These are phyloP conservation scores for Telenomus remus DNA, from an alignment of 1,140 invertebrate species.

Conservation along the genomic window DNA sequence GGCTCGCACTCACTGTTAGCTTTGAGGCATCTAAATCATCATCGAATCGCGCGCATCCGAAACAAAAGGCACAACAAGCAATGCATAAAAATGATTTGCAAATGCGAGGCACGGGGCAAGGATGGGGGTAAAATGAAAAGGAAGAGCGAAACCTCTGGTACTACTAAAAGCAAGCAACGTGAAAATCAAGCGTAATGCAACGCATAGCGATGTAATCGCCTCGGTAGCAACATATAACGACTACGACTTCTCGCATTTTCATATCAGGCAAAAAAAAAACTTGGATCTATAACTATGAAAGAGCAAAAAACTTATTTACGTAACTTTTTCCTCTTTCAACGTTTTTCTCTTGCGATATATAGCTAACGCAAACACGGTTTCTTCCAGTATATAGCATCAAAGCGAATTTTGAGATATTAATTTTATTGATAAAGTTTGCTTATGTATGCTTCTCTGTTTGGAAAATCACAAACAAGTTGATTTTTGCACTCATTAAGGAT, in stretches of 20 bases:
- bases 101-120: slow-evolving; percentile 8
- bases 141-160: slow-evolving; percentile 47
- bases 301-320: slow-evolving; percentile 35
- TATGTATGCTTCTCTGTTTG: no score
- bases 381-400: no score
- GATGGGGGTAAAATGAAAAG: slow-evolving; percentile 1
- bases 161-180: slow-evolving; percentile 47
- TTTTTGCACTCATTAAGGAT: no score
- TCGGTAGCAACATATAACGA: slow-evolving; percentile 45
- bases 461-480: no score
- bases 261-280: slow-evolving; percentile 45
- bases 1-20: slow-evolving; percentile 28
- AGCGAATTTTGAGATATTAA: no score
- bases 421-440: no score
- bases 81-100: slow-evolving; percentile 37
- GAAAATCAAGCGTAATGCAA: slow-evolving; percentile 52
- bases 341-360: slow-evolving; percentile 6
- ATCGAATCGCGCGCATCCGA: slow-evolving; percentile 39
- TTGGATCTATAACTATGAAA: slow-evolving; percentile 19
- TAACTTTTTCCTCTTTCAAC: slow-evolving; percentile 19
- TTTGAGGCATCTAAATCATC: slow-evolving; percentile 51
- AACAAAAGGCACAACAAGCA: slow-evolving; percentile 32
- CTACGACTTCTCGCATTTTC: slow-evolving; percentile 43
- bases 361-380: slow-evolving; percentile 9
- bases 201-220: slow-evolving; percentile 55